phyloP scores from a whole-genome alignment of 2,888 invertebrate species.

The Hemistola chrysoprasaria region DNA sequence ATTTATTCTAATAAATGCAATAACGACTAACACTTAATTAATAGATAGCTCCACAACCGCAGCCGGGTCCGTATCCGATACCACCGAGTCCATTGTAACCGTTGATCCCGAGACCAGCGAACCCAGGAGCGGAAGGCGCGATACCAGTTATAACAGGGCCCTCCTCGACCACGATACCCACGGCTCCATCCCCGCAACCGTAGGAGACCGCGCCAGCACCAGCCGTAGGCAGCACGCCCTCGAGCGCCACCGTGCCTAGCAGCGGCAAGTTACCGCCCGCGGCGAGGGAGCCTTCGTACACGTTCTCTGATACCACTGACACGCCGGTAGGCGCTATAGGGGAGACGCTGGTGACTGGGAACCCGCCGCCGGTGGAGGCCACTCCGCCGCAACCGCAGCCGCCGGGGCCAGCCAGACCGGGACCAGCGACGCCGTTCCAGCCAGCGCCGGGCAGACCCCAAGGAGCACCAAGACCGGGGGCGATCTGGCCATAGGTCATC shows the following conservation, averaged over 20 bases:
- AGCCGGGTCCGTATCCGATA: slow-evolving; percentile 8
- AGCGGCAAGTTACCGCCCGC: slow-evolving; percentile 33
- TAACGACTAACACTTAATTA: neutral
- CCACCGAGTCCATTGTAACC: slow-evolving; percentile 8
- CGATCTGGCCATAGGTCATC: no score
- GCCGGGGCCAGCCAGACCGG: slow-evolving; percentile 3
- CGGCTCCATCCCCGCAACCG: slow-evolving; percentile 18
- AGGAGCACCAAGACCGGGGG: neutral
- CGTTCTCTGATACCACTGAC: slow-evolving; percentile 22
- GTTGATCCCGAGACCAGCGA: slow-evolving; percentile 3
- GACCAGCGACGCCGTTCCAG: neutral
- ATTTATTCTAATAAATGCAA: no score
- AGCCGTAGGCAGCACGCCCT: slow-evolving; percentile 37
- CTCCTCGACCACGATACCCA: slow-evolving; percentile 14
- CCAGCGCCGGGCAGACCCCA: slow-evolving; percentile 1
- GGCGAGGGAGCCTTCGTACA: slow-evolving; percentile 7
- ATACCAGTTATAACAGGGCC: slow-evolving; percentile 17
- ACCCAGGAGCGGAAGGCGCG: neutral
- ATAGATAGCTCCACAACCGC: slow-evolving; percentile 4
- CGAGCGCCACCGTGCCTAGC: slow-evolving; percentile 35
- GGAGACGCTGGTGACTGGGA: slow-evolving; percentile 22
- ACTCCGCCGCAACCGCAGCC: slow-evolving; percentile 11
- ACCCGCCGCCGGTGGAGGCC: slow-evolving; percentile 13
- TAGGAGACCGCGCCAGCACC: slow-evolving; percentile 36
- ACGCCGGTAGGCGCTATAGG: slow-evolving; percentile 30